These are phyloP conservation scores for Thinocorus orbignyianus DNA, from an alignment of 2,113 vertebrate species.

Conservation along the genomic window DNA sequence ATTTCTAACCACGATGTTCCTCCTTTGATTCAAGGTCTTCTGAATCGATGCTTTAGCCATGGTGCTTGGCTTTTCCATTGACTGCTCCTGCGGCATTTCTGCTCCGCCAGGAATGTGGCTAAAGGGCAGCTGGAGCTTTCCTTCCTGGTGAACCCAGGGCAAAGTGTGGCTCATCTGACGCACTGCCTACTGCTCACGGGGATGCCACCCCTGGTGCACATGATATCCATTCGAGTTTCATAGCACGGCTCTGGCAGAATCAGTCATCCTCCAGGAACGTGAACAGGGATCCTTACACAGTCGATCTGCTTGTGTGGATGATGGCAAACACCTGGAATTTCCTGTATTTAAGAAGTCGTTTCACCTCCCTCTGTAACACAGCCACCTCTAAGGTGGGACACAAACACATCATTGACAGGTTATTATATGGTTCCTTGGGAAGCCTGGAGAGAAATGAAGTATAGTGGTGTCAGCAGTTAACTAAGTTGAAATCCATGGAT, in stretches of 20 bases:
- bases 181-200: not conserved
- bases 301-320: not conserved
- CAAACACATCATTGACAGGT: not conserved
- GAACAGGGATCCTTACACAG: not conserved
- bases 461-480: not conserved
- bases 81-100: slow-evolving; percentile 41
- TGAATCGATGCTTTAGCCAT: not conserved
- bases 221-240: not conserved
- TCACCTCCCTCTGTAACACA: not conserved
- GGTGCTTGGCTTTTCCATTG: slow-evolving; percentile 15
- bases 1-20: not conserved
- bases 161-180: slow-evolving; percentile 12
- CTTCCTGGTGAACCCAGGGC: not conserved
- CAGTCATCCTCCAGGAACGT: not conserved
- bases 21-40: not conserved
- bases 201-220: not conserved
- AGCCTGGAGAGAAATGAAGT: not conserved
- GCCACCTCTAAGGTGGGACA: not conserved
- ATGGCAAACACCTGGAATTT: not conserved
- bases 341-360: not conserved
- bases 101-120: slow-evolving; percentile 27
- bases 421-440: not conserved
- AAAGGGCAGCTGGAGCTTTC: slow-evolving; percentile 28
- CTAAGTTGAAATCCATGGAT: not conserved
- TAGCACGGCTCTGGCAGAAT: not conserved